Evolutionary conservation across 2,888 invertebrate genomes (phyloP), one percentile per base, ranked within the genome.

Genomic region (Endomychus coccineus): DNA sequence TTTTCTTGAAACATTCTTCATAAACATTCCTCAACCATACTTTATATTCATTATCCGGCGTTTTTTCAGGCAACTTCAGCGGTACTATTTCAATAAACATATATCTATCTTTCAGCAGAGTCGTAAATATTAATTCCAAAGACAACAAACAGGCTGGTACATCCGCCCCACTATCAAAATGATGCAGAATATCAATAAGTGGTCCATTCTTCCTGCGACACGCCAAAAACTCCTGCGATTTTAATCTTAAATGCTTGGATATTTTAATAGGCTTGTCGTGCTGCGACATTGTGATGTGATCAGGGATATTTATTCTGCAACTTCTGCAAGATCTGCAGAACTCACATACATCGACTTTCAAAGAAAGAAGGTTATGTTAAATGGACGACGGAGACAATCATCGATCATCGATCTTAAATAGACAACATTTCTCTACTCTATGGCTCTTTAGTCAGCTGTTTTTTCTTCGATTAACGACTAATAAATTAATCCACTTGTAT

Each of bases 1-100:
- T 66, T 33, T 75, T 72, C 1, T 66, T 61, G 57, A 77, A 74
- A 1, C 78, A 70, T 45, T 80, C 74, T 40, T 80, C 78, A 54
- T 85, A 89, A 37, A 80, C 74, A 43, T 77, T 74, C 33, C 71
- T 69, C 24, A 88, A 62, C 83, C 85, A 86, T 55, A 71, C 67
- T 42, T 71, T 72, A 52, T 80, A 80, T 53, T 77, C 74, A 27
- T 69, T 68, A 58, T 81, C 81, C 1, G 77, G 69, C 22, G 70
- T 73, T n/a, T 62, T 61, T 50, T 70, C 71, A 55, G 68, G 55
- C 11, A 74, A 73, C 56, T 77, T 77, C 41, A 77, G 56, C 27
- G 77, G 76, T 14, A 72, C 61, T 29, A 77, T 66, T 58, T 76
- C 74, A 42, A 77, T 68, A 40, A 71, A 69, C 71, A 84, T 73